phyloP scores from a whole-genome alignment of 2,888 invertebrate species.

The Anthophora plumipes region DNA sequence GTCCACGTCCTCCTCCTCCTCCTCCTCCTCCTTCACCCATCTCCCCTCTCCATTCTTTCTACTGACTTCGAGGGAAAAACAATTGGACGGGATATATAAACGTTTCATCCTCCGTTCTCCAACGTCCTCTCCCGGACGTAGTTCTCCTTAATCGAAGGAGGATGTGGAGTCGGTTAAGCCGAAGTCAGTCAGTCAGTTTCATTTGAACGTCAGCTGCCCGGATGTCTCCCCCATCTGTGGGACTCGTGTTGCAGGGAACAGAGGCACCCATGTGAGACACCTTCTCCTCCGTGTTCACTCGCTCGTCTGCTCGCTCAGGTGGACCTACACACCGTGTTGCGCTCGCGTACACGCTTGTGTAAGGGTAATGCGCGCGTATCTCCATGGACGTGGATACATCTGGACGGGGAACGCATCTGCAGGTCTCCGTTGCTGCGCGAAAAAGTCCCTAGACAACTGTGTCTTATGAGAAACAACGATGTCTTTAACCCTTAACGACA shows the following conservation, averaged over 20 bases:
- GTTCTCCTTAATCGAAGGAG: constrained; percentile 84
- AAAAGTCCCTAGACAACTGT: constrained; percentile 14
- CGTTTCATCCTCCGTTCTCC: constrained; percentile 60
- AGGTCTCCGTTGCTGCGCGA: constrained; percentile 31
- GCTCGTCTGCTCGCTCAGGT: constrained; percentile 79
- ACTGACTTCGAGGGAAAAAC: constrained; percentile 40
- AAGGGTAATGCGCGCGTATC: constrained; percentile 67
- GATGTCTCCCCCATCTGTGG: constrained; percentile 85
- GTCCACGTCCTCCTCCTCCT: no score
- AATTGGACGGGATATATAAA: constrained; percentile 56
- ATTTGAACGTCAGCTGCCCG: constrained; percentile 85
- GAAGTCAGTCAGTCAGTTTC: constrained; percentile 84
- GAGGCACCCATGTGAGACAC: constrained; percentile 84
- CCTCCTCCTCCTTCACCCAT: no score
- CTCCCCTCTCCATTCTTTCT: no score
- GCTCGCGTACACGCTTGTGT: constrained; percentile 48
- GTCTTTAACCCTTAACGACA: no score
- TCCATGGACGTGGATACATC: constrained; percentile 66
- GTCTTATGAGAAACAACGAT: no score
- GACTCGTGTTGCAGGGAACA: constrained; percentile 83
- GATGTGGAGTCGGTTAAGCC: constrained; percentile 85
- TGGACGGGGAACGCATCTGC: constrained; percentile 66
- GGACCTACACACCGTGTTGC: constrained; percentile 76
- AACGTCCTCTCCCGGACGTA: constrained; percentile 79
- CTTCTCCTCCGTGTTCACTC: constrained; percentile 80